Evolutionary conservation across 2,888 invertebrate genomes (phyloP), one percentile per base, ranked within the genome.

Genomic region (Argyresthia albistria): DNA sequence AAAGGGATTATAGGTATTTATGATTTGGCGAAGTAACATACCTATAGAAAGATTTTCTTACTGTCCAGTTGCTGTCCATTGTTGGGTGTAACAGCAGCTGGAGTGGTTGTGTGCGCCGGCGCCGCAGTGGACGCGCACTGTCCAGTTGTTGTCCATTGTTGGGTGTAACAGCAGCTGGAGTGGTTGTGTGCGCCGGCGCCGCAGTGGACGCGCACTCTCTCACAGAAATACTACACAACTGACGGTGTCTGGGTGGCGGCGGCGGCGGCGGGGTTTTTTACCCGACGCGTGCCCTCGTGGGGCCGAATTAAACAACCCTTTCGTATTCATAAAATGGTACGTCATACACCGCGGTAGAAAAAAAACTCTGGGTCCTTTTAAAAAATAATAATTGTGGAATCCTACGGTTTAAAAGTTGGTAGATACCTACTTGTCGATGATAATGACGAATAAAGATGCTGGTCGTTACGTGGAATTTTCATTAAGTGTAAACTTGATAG

Each of bases 261-360:
- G 25, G 25, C 25, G 25, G 25, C 25, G 25, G 25, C 25, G 25
- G 25, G 74, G 76, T 76, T 76, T 79, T 78, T 76, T 80, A 43
- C 42, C 15, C 10, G 9, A 9, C 43, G 43, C 52, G 35, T 42
- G 43, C 46, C 53, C 39, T 12, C 65, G 62, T 65, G 63, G 60
- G 54, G 54, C 58, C 57, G 59, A 51, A 54, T 60, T 70, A 69
- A 68, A 69, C 73, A 84, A 81, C 84, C 86, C 87, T 84, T 80
- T 72, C 82, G 73, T 79, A 80, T 78, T 74, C 80, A 82, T 76
- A 73, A 70, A 73, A 66, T 67, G 65, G 69, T 67, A 67, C 73
- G 61, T 74, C 69, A 70, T 66, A 61, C 62, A 7, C 11, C 11
- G 35, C 25, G 9, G 10, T 6, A 10, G 35, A 8, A 15, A 46